Conservation (phyloP, 92 coral and sea anemone genomes). For the Parazoanthus swiftii region DNA sequence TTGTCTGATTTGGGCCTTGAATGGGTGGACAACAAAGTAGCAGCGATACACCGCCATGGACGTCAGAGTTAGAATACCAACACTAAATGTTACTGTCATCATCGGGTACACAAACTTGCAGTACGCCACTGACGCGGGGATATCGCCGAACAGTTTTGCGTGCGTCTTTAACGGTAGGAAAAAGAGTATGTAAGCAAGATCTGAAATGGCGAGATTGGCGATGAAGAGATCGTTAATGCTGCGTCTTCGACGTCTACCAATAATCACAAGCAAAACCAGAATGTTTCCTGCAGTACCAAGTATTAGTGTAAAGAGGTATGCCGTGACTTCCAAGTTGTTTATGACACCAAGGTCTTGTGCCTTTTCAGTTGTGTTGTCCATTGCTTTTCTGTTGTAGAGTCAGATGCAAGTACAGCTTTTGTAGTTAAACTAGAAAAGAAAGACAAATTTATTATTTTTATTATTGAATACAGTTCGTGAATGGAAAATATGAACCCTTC, state of each 20-base stretch:
- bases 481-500: no score
- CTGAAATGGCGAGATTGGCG: conserved; percentile 35
- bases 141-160: conserved; percentile 1
- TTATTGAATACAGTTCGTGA: no score
- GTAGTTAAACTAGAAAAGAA: no score
- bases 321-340: not conserved
- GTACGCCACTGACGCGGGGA: not conserved
- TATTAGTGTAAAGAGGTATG: not conserved
- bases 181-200: conserved; percentile 13
- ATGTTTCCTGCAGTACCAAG: conserved; percentile 12
- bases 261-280: conserved; percentile 10
- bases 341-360: not conserved
- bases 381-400: not conserved
- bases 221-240: conserved; percentile 23
- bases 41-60: conserved; percentile 31
- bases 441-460: no score
- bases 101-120: conserved; percentile 25
- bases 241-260: conserved; percentile 5
- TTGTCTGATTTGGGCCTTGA: conserved; percentile 3
- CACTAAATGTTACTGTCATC: conserved; percentile 16
- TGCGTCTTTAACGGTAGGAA: conserved; percentile 5
- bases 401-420: no score
- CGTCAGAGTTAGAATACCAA: conserved; percentile 23
- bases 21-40: conserved; percentile 21
- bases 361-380: conserved; percentile 27